These are phyloP conservation scores for Papilio aristodemus DNA, from an alignment of 1,140 invertebrate species.

Conservation along the genomic window DNA sequence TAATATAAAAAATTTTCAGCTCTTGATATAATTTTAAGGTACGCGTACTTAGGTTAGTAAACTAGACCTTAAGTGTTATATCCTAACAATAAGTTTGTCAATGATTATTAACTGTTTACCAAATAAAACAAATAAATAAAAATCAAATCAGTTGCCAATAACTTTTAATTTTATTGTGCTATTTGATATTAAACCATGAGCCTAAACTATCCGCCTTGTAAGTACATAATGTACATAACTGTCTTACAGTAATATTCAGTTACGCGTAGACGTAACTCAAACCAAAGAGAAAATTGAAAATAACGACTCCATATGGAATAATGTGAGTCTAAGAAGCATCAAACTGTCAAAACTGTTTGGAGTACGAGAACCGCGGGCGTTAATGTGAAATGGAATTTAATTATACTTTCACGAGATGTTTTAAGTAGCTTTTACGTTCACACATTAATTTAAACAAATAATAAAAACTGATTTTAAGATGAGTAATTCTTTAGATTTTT, in stretches of 20 bases:
- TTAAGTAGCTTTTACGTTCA: conserved; percentile 8
- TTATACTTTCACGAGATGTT: conserved; percentile 9
- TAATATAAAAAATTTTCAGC: too few relatives aligned
- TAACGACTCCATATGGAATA: conserved; percentile 8
- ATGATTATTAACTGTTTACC: too few relatives aligned
- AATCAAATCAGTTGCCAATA: too few relatives aligned
- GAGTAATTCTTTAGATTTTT: too few relatives aligned
- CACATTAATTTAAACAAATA: background rate
- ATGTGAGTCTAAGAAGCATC: conserved; percentile 3
- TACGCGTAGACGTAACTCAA: background rate
- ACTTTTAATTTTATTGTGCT: too few relatives aligned
- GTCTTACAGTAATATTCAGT: background rate
- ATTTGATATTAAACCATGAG: too few relatives aligned
- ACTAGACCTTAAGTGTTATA: too few relatives aligned
- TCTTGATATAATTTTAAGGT: too few relatives aligned
- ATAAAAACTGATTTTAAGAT: background rate
- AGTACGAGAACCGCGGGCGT: background rate
- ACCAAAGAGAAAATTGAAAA: conserved; percentile 16
- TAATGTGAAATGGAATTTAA: conserved; percentile 6
- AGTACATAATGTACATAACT: background rate
- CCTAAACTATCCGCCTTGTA: too few relatives aligned
- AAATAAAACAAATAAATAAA: too few relatives aligned
- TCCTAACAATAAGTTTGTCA: too few relatives aligned
- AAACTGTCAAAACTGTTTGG: conserved; percentile 15
- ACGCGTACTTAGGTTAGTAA: too few relatives aligned